phyloP scores from a whole-genome alignment of 1,140 invertebrate genomes.

The Eriosoma lanigerum region DNA sequence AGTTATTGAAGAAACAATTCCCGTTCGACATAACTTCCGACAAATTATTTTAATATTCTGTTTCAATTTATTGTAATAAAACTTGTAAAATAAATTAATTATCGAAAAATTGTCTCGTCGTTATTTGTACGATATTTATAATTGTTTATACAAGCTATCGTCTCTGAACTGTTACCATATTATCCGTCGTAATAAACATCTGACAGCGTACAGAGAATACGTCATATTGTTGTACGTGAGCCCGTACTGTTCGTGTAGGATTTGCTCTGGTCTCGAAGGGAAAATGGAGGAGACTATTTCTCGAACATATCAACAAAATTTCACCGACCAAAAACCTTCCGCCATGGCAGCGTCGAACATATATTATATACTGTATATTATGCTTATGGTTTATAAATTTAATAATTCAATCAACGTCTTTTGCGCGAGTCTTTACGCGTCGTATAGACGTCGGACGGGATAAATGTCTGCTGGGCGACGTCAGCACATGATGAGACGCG shows the following conservation, averaged over 20 bases:
- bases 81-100: too few species aligned
- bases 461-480: not conserved
- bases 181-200: not conserved
- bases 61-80: too few species aligned
- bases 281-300: too few species aligned
- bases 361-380: too few species aligned
- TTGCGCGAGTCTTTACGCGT: not conserved
- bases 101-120: too few species aligned
- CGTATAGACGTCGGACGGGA: not conserved
- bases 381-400: too few species aligned
- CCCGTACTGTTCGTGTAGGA: not conserved
- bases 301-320: constrained; percentile 8
- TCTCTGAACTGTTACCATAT: not conserved
- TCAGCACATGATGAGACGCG: not conserved
- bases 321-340: not conserved
- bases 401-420: constrained; percentile 12
- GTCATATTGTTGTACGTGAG: too few species aligned
- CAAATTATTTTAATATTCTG: too few species aligned
- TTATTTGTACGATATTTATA: too few species aligned
- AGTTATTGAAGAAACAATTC: too few species aligned
- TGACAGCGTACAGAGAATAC: not conserved
- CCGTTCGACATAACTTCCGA: too few species aligned
- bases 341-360: not conserved
- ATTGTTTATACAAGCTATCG: not conserved
- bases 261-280: not conserved